Conservation (phyloP, 2,888 invertebrate species). For the Apamea sordens region DNA sequence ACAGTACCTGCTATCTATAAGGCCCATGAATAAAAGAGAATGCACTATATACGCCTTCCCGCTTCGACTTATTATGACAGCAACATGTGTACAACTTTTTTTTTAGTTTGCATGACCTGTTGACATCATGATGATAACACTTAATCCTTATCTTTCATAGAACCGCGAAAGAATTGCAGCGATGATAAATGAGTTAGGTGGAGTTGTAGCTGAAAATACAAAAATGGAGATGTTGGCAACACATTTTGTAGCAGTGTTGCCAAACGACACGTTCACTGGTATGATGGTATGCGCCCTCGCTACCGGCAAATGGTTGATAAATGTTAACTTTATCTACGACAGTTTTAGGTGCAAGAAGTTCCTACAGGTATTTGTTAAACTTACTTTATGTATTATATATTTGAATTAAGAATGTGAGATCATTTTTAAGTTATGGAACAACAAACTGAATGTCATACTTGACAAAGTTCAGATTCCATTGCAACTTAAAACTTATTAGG, state of each 20-base stretch:
- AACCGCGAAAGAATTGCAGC: conserved; percentile 84
- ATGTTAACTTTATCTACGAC: conserved; percentile 85
- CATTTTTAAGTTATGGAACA: background rate
- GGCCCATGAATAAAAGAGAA: background rate
- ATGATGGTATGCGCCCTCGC: conserved; percentile 88
- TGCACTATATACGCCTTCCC: background rate
- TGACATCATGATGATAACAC: background rate
- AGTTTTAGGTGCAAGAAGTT: conserved; percentile 87
- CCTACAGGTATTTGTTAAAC: conserved; percentile 67
- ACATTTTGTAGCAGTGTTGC: conserved; percentile 85
- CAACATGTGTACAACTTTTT: background rate
- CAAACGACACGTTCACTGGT: conserved; percentile 85
- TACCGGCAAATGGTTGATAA: conserved; percentile 87
- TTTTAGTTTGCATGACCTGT: background rate
- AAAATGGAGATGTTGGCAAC: conserved; percentile 89
- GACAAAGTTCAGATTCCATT: background rate
- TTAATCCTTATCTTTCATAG: conserved; percentile 66
- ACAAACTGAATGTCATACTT: background rate
- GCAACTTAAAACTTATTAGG: background rate
- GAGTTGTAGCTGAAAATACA: conserved; percentile 87
- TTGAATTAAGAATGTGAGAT: background rate
- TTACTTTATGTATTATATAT: background rate
- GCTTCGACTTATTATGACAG: background rate
- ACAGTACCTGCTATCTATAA: background rate
- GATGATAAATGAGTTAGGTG: conserved; percentile 86